A percentile compares a stretch with the other conserved stretches of the same genome.
Evolutionary conservation across 2,888 invertebrate species (phyloP).

Genomic region (Geophilus truncorum): DNA sequence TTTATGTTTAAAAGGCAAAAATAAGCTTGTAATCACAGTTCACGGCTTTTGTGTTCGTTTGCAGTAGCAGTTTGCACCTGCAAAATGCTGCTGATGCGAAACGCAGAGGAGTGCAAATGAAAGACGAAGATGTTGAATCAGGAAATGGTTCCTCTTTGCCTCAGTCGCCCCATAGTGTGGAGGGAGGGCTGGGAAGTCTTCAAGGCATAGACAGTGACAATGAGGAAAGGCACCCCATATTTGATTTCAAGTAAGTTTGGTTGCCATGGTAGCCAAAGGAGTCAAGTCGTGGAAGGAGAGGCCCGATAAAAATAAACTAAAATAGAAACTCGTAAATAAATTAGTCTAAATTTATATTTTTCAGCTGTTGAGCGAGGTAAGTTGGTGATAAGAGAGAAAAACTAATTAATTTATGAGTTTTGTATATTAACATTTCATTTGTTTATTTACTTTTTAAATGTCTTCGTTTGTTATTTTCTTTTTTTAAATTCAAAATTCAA

Average conservation of each 20-base stretch:
- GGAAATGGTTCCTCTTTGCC: slow-evolving; percentile 94
- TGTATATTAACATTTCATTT: slow-evolving; percentile 31
- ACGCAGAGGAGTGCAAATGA: slow-evolving; percentile 38
- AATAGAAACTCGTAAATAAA: background rate
- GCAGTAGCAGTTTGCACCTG: slow-evolving; percentile 35
- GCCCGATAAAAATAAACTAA: background rate
- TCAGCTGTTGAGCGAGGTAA: too few relatives aligned
- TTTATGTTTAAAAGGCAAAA: background rate
- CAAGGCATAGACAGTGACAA: slow-evolving; percentile 77
- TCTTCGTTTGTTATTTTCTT: slow-evolving; percentile 44
- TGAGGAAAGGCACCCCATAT: slow-evolving; percentile 61
- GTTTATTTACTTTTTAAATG: slow-evolving; percentile 45
- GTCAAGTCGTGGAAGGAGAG: background rate
- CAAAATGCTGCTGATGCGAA: slow-evolving; percentile 21
- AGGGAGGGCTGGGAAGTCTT: slow-evolving; percentile 62
- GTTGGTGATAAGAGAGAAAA: background rate
- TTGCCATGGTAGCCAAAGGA: background rate
- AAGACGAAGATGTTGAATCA: slow-evolving; percentile 91
- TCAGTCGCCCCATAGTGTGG: slow-evolving; percentile 85
- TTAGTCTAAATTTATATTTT: background rate
- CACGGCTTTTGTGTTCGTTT: slow-evolving; percentile 30
- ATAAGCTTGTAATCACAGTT: background rate
- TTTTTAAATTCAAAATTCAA: background rate
- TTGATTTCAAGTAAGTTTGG: slow-evolving; percentile 43
- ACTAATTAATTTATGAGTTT: background rate